phyloP scores from a whole-genome alignment of 2,113 vertebrate species.

The Hippocampus mohnikei region DNA sequence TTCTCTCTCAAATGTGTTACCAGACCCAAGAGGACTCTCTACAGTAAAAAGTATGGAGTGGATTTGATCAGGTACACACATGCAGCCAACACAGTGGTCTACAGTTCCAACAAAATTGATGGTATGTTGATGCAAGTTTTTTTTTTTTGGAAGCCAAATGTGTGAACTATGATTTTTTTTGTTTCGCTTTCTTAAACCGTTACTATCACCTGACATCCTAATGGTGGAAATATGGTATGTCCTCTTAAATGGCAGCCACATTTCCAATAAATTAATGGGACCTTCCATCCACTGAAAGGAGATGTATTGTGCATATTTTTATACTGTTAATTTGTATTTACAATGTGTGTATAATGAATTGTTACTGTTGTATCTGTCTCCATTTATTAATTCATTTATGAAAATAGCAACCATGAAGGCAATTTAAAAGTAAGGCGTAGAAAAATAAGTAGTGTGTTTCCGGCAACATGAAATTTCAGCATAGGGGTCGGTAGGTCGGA shows the following conservation, averaged over 20 bases:
- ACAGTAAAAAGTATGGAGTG: conserved; percentile 99
- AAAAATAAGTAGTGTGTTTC: no score
- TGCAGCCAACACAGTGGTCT: conserved; percentile 97
- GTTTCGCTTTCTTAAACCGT: background rate
- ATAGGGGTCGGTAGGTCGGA: no score
- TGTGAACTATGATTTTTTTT: background rate
- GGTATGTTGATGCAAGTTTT: conserved; percentile 75
- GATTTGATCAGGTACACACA: conserved; percentile 98
- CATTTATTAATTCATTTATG: no score
- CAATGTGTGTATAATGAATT: no score
- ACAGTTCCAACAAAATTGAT: conserved; percentile 99
- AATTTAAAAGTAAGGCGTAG: no score
- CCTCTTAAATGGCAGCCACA: background rate
- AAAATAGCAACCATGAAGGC: no score
- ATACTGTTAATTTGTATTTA: no score
- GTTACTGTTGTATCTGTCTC: no score
- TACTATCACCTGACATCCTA: background rate
- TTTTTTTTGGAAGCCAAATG: background rate
- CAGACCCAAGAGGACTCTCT: conserved; percentile 96
- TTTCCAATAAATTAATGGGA: no score
- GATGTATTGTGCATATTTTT: no score
- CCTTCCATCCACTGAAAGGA: no score
- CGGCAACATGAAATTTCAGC: no score
- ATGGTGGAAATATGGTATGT: background rate
- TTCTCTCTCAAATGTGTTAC: background rate